Evolutionary conservation across 2,888 invertebrate genomes (phyloP).

Genomic region (Ceriagrion tenellum): DNA sequence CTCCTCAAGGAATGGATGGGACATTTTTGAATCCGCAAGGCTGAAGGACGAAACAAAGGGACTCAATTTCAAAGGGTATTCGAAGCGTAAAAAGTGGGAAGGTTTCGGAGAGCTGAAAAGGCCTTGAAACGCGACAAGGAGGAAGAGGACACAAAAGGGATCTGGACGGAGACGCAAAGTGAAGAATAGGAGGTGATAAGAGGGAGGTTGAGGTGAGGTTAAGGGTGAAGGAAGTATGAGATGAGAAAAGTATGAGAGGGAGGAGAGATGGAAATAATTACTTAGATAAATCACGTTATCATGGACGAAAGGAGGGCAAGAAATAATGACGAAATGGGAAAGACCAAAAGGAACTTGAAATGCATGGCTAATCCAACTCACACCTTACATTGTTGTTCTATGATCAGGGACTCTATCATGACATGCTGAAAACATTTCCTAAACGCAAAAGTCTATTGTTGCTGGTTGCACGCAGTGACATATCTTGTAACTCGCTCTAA

Average conservation of each 20-base stretch:
- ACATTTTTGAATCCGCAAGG: slow-evolving; percentile 20
- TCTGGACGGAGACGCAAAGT: background rate
- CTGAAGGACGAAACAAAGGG: background rate
- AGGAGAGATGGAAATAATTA: background rate
- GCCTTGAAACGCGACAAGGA: slow-evolving; percentile 3
- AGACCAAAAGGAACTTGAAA: too few species aligned
- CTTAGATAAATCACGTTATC: background rate
- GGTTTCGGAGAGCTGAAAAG: background rate
- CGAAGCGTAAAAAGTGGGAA: background rate
- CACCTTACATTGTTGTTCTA: too few species aligned
- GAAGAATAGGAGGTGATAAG: background rate
- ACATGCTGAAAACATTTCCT: too few species aligned
- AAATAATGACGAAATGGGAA: background rate
- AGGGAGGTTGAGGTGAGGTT: background rate
- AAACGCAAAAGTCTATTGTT: too few species aligned
- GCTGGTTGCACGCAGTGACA: too few species aligned
- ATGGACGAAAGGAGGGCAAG: background rate
- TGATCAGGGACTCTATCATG: too few species aligned
- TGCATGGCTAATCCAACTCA: background rate
- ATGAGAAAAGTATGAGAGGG: background rate
- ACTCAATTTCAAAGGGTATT: slow-evolving; percentile 37
- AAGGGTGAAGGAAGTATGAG: background rate
- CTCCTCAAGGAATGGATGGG: slow-evolving; percentile 48
- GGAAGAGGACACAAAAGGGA: background rate
- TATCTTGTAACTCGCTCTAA: too few species aligned